Base-by-base conservation (phyloP, 2,888 invertebrate genomes). In the Strigamia transsilvanica region DNA sequence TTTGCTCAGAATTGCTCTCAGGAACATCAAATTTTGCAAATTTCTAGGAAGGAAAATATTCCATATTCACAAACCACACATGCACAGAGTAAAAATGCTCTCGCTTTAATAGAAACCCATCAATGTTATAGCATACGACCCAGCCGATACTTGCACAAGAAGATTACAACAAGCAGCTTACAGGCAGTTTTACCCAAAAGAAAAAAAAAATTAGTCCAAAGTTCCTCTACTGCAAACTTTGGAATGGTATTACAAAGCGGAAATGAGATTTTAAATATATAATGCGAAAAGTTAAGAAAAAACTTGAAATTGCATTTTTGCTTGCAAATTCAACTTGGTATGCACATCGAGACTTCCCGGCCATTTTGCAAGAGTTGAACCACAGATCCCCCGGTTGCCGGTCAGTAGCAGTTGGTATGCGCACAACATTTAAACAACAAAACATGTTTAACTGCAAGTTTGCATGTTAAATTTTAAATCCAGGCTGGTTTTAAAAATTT, bases 161-260 rank as follows among this genome's bases (percentile, higher is more conserved):
- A 61, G 61, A 61, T 61, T 61, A 61, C 23, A 21, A 18, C 13
- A 61, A 61, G 61, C 61, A 23, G 61, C 61, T 61, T 61, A 61
- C 61, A 61, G 4, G 2, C 18, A 61, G 61, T 61, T 61, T 61
- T 61, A 61, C 61, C 18, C 18, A 23, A 61, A 10, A 21, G 21
- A 61, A 61, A 61, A 12, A 61, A 12, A 23, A n/a, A n/a, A n/a
- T 21, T 61, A 4, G n/a, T 12, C 12, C 6, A 6, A n/a, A n/a
- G 5, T 18, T 61, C 7, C 21, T 2, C 21, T 23, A 61, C 61
- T 21, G 46, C 38, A 38, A 46, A 46, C 12, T 46, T 46, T 46
- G 46, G 5, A 46, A n/a, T 46, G 46, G 13, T 46, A 13, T 46
- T 46, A 46, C 46, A n/a, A 46, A 46, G 46, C 5, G n/a, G n/a